A percentile compares a stretch with the other conserved stretches of the same genome.
Evolutionary conservation across 1,140 invertebrate genomes (phyloP).

Genomic region (Trichonephila clavata): DNA sequence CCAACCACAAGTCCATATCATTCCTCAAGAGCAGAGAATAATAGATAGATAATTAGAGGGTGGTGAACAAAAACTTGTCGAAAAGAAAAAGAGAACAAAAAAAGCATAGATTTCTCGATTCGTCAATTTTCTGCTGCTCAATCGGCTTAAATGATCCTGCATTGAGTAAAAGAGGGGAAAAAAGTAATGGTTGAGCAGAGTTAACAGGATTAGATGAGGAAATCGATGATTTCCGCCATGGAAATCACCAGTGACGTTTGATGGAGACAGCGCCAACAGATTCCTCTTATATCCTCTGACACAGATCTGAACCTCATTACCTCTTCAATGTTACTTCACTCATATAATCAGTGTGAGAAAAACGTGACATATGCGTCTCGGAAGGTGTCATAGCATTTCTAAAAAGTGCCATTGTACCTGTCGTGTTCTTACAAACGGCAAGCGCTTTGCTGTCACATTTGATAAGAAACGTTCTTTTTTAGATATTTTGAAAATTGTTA

Average conservation of each 20-base stretch:
- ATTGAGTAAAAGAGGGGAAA: neutral
- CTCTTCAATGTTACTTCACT: neutral
- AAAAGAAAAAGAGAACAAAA: neutral
- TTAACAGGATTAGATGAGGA: neutral
- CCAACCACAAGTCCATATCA: neutral
- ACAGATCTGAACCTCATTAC: slow-evolving; percentile 20
- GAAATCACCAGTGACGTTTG: neutral
- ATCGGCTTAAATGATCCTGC: slow-evolving; percentile 14
- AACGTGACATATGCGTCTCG: neutral
- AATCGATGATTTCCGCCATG: slow-evolving; percentile 30
- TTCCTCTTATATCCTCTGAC: neutral
- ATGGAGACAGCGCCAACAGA: neutral
- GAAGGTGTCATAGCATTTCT: neutral
- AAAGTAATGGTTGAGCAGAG: slow-evolving; percentile 34
- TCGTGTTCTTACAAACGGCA: neutral
- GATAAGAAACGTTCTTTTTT: no score
- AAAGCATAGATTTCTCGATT: slow-evolving; percentile 3
- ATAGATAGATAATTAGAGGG: slow-evolving; percentile 10
- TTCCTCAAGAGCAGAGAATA: neutral
- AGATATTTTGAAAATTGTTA: no score
- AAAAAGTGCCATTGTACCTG: neutral
- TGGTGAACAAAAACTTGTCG: neutral
- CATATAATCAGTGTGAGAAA: neutral
- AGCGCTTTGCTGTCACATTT: neutral
- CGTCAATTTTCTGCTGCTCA: slow-evolving; percentile 9